phyloP scores from a whole-genome alignment of 2,888 invertebrate genomes.

The Apomyelois bistriatella region DNA sequence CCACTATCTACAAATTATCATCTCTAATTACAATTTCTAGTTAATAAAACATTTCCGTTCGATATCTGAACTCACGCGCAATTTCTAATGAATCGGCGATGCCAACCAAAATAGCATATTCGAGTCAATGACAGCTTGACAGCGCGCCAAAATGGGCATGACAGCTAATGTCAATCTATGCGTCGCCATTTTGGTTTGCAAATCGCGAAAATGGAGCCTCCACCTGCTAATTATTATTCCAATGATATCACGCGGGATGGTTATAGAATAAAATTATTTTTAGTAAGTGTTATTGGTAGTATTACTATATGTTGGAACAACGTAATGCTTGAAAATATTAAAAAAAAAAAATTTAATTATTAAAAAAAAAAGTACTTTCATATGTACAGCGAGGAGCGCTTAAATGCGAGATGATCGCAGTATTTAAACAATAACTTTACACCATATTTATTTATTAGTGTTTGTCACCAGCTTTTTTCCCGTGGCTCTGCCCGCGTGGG shows the following conservation, averaged over 20 bases:
- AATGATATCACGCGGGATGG: conserved; percentile 24
- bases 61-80: neutral
- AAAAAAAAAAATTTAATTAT: too few species aligned
- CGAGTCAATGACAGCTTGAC: conserved; percentile 61
- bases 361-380: too few species aligned
- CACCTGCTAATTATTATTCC: conserved; percentile 35
- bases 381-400: too few species aligned
- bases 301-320: too few species aligned
- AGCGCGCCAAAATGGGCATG: conserved; percentile 52
- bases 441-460: too few species aligned
- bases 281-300: neutral
- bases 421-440: too few species aligned
- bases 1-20: too few species aligned
- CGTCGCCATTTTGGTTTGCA: conserved; percentile 20
- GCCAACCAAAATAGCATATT: conserved; percentile 17
- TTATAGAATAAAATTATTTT: conserved; percentile 27
- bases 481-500: too few species aligned
- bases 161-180: conserved; percentile 42
- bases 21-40: neutral
- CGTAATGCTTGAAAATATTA: too few species aligned
- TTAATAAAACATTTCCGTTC: conserved; percentile 2
- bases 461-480: too few species aligned
- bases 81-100: conserved; percentile 10
- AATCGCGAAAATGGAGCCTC: conserved; percentile 26
- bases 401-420: too few species aligned